phyloP scores from a whole-genome alignment of 1,140 invertebrate species.

The Nasonia giraulti region DNA sequence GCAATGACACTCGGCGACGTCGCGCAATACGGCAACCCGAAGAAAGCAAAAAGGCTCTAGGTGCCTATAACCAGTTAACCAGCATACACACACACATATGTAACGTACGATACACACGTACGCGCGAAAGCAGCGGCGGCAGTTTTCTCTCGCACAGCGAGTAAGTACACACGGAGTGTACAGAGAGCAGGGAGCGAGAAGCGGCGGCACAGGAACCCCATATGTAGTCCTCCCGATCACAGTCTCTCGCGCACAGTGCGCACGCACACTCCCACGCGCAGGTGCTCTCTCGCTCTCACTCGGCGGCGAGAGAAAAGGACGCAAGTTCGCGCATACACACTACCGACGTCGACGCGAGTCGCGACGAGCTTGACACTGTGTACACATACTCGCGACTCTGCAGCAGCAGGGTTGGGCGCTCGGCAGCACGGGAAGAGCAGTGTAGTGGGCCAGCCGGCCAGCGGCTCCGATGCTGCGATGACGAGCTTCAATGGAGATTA shows the following conservation, averaged over 20 bases:
- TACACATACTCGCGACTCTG: not conserved
- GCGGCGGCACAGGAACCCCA: not conserved
- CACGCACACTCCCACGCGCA: constrained; percentile 13
- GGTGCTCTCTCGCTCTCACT: not conserved
- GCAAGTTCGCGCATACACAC: not conserved
- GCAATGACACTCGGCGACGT: not conserved
- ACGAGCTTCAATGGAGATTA: not conserved
- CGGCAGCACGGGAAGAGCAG: not conserved
- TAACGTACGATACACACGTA: not conserved
- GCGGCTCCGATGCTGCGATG: not conserved
- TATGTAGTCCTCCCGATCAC: not conserved
- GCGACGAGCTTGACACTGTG: not conserved
- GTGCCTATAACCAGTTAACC: not conserved
- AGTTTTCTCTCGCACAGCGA: constrained; percentile 6
- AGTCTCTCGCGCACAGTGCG: not conserved
- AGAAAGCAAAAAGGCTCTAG: constrained; percentile 25
- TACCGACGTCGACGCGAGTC: not conserved
- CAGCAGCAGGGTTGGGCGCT: not conserved
- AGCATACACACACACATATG: not conserved
- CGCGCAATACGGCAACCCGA: constrained; percentile 18
- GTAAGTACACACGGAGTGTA: not conserved
- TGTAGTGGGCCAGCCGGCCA: not conserved
- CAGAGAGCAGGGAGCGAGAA: no score
- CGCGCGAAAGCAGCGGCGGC: not conserved
- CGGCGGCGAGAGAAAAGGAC: not conserved